Conservation (phyloP, 2,888 invertebrate genomes). For the Rhamnusium bicolor region DNA sequence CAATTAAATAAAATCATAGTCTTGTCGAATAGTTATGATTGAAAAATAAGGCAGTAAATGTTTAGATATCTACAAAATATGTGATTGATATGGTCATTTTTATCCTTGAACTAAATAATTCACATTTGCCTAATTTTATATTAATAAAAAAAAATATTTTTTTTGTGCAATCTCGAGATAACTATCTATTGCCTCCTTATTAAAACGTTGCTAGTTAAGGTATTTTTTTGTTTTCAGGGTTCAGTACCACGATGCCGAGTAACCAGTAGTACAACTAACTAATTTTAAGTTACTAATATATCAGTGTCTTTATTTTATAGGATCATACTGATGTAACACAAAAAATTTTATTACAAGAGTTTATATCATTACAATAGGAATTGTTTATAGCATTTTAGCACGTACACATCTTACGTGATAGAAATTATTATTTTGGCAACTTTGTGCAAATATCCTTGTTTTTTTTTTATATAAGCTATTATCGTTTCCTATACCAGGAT, state of each 20-base stretch:
- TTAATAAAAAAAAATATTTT: too few species aligned
- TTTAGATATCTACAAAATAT: too few species aligned
- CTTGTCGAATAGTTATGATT: too few species aligned
- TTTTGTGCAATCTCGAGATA: not conserved
- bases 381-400: constrained; percentile 19
- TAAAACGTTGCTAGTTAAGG: not conserved
- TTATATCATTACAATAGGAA: constrained; percentile 24
- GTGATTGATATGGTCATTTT: too few species aligned
- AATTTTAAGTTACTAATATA: constrained; percentile 30
- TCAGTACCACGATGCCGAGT: constrained; percentile 67
- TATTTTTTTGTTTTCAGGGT: constrained; percentile 59
- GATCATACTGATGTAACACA: constrained; percentile 21
- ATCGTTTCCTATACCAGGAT: constrained; percentile 26
- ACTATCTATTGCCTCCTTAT: not conserved
- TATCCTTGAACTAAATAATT: too few species aligned
- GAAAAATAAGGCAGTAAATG: too few species aligned
- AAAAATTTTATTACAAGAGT: constrained; percentile 22
- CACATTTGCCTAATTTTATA: too few species aligned
- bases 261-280: constrained; percentile 45
- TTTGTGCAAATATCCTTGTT: constrained; percentile 17
- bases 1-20: too few species aligned
- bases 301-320: constrained; percentile 24
- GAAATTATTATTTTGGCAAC: constrained; percentile 24
- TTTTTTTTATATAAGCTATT: constrained; percentile 18
- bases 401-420: constrained; percentile 3